Percentiles rank a stretch among this genome's conserved stretches.
These are phyloP conservation scores for Zoanthus gigantus DNA, from an alignment of 92 coral and sea anemone genomes.

Conservation along the genomic window DNA sequence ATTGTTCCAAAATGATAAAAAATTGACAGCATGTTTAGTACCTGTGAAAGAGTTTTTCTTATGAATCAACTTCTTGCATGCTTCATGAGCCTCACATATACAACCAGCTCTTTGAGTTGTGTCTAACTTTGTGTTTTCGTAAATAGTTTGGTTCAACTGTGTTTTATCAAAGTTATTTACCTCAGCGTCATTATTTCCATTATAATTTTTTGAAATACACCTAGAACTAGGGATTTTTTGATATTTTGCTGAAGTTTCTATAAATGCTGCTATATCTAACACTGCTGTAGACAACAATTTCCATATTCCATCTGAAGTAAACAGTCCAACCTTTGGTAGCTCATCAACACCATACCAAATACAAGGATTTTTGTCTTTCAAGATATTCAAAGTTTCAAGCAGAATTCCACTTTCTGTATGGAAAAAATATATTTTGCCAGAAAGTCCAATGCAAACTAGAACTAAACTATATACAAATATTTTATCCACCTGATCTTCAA, in stretches of 20 bases:
- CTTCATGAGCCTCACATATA: background rate
- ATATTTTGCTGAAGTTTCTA: constrained; percentile 40
- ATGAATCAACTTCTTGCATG: background rate
- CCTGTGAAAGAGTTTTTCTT: constrained; percentile 26
- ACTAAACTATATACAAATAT: constrained; percentile 75
- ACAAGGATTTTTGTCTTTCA: constrained; percentile 59
- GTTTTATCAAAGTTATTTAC: background rate
- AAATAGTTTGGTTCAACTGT: background rate
- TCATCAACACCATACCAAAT: constrained; percentile 61
- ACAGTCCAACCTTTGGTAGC: constrained; percentile 73
- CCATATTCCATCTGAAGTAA: constrained; percentile 81
- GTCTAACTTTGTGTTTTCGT: background rate
- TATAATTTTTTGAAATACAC: background rate
- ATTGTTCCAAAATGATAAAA: constrained; percentile 70
- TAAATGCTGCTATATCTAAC: constrained; percentile 70
- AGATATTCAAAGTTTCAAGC: constrained; percentile 60
- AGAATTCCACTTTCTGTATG: constrained; percentile 80
- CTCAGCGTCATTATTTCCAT: background rate
- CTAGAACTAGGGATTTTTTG: background rate
- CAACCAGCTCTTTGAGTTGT: background rate
- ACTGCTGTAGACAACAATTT: constrained; percentile 73
- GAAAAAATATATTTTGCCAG: constrained; percentile 68
- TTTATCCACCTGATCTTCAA: constrained; percentile 21
- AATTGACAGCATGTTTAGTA: constrained; percentile 56
- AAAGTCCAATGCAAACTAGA: constrained; percentile 70